Percentiles rank a stretch among this genome's conserved stretches.
Evolutionary conservation across 2,113 vertebrate genomes (phyloP).

Genomic region (Myiozetetes cayanensis): DNA sequence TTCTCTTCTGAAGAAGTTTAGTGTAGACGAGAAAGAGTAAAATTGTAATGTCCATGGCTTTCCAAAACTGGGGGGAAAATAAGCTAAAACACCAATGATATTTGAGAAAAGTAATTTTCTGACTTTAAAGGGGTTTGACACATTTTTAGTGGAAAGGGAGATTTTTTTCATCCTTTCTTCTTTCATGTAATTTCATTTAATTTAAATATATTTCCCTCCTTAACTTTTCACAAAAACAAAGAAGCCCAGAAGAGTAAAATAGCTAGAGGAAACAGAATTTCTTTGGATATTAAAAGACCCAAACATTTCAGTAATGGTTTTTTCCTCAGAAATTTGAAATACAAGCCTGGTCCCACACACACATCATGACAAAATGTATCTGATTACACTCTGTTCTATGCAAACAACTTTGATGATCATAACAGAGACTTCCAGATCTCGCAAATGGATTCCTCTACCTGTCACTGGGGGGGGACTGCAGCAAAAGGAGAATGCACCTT

Average conservation of each 20-base stretch:
- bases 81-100: conserved; percentile 13
- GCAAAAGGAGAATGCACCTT: neutral
- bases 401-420: neutral
- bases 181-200: neutral
- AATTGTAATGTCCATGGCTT: neutral
- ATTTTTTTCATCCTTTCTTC: neutral
- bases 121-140: neutral
- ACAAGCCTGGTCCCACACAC: neutral
- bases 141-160: neutral
- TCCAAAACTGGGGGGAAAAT: neutral
- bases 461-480: neutral
- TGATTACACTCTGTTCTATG: neutral
- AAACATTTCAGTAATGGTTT: neutral
- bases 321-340: neutral
- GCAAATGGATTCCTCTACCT: neutral
- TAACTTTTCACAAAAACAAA: neutral
- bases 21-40: neutral
- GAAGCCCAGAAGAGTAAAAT: neutral
- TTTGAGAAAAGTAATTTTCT: conserved; percentile 27
- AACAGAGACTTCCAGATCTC: neutral
- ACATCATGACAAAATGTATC: neutral
- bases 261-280: neutral
- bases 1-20: neutral
- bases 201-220: conserved; percentile 1
- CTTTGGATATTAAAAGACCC: neutral